Conservation (phyloP, 2,888 invertebrate species). For the Phytoseiulus persimilis region DNA sequence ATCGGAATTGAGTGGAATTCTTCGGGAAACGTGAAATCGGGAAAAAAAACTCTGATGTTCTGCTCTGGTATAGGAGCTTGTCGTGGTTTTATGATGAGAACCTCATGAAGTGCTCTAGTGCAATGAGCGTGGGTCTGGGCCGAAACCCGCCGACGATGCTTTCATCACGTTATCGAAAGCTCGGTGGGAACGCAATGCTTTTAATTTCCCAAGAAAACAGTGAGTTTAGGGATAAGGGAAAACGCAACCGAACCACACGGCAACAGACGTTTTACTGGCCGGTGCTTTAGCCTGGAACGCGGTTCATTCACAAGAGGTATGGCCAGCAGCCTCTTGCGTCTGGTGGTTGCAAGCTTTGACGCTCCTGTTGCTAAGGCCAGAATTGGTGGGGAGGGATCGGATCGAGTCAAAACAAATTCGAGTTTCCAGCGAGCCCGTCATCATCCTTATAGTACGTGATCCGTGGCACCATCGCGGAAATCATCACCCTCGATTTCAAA, state of each 20-base stretch:
- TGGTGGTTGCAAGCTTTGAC: too few species aligned
- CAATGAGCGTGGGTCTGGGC: too few species aligned
- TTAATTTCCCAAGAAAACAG: neutral
- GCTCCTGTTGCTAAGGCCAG: too few species aligned
- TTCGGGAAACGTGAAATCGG: too few species aligned
- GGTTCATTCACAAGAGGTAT: too few species aligned
- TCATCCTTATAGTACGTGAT: too few species aligned
- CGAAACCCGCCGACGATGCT: neutral
- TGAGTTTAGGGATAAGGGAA: neutral
- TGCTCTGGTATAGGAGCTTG: neutral
- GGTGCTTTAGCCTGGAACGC: neutral
- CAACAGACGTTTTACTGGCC: neutral
- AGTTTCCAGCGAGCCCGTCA: too few species aligned
- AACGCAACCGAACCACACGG: neutral
- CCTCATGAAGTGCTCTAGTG: neutral
- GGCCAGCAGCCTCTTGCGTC: too few species aligned
- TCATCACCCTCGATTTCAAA: neutral
- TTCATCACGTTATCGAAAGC: neutral
- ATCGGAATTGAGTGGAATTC: neutral
- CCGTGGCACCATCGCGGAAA: neutral
- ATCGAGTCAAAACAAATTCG: too few species aligned
- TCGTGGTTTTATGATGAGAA: neutral
- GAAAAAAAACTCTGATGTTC: neutral
- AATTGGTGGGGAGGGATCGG: too few species aligned
- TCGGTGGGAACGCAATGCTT: neutral